A percentile compares a stretch with the other conserved stretches of the same genome.
Evolutionary conservation across 2,113 vertebrate genomes (phyloP).

Genomic region (Neopipo cinnamomea): DNA sequence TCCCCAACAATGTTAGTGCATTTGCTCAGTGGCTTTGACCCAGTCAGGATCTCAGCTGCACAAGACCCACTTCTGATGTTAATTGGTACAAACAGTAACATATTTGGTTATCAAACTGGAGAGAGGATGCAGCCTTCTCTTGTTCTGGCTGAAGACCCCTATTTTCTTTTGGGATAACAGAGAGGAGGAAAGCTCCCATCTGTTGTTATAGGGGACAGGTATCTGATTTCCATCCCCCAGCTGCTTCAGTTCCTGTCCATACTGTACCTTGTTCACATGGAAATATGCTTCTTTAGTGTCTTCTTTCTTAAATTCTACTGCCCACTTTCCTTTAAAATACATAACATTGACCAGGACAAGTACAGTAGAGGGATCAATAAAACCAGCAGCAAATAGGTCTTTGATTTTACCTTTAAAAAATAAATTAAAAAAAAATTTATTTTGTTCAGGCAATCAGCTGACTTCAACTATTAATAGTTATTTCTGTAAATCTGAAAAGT

Average conservation of each 20-base stretch:
- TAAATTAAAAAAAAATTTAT: neutral
- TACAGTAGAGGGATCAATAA: constrained; percentile 73
- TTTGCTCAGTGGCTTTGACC: neutral
- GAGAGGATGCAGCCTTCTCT: neutral
- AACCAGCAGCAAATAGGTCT: constrained; percentile 79
- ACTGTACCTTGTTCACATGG: constrained; percentile 73
- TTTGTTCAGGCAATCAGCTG: neutral
- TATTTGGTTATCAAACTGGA: neutral
- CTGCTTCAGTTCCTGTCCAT: neutral
- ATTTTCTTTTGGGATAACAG: neutral
- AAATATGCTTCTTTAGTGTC: constrained; percentile 82
- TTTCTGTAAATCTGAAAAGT: neutral
- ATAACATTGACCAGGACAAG: constrained; percentile 87
- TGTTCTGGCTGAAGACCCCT: neutral
- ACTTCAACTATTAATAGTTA: neutral
- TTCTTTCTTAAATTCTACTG: constrained; percentile 73
- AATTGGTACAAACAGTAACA: neutral
- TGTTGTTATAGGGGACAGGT: neutral
- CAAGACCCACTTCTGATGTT: neutral
- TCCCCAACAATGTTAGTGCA: neutral
- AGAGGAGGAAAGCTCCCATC: neutral
- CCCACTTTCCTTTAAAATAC: constrained; percentile 92
- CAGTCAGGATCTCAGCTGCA: neutral
- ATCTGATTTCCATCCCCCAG: neutral
- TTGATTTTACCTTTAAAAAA: constrained; percentile 84